Evolutionary conservation across 2,888 invertebrate genomes (phyloP), one percentile per base, ranked within the genome.

Genomic region (Tetragonisca angustula): DNA sequence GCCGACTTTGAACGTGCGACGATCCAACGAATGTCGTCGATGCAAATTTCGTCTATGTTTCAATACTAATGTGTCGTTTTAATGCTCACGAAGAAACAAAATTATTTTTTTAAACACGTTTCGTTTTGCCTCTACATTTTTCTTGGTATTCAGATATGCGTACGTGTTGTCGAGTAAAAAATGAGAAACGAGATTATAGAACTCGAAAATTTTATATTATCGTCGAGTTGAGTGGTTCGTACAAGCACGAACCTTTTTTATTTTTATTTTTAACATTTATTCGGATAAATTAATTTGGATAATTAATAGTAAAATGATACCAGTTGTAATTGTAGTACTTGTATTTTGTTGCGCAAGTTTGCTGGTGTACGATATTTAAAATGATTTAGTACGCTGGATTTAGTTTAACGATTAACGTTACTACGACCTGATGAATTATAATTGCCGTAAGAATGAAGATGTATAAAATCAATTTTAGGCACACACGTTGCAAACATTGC

Each of bases 1-100:
- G 68, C 74, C 76, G 83, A 83, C 83, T 85, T 86, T 88, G 87
- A 85, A 77, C 86, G 73, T 76, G 73, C 36, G 1, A 72, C 76
- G 49, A 74, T 81, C 62, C 59, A 73, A 24, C 13, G 71, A 69
- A 32, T 56, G 21, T 17, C 19, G 50, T 50, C 52, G 27, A 76
- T 21, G 56, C 27, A 19, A 36, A 4, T 50, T 19, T 64, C 50
- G 67, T 62, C 11, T 3, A 5, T 49, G 1, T 24, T 13, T 4
- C 59, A 54, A 54, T 80, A 73, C 49, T 62, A 71, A 83, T 61
- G 61, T n/a, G 54, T 56, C 52, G 32, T 49, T 49, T 32, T 56
- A 27, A 72, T 17, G 11, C 2, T 21, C 21, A 21, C 3, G 24
- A 61, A 24, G 2, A 17, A 17, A 19, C 17, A 3, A 24, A 6